Percentiles rank a stretch among this genome's conserved stretches.
Conservation (phyloP, 2,113 vertebrate species). For the Callipepla californica region DNA sequence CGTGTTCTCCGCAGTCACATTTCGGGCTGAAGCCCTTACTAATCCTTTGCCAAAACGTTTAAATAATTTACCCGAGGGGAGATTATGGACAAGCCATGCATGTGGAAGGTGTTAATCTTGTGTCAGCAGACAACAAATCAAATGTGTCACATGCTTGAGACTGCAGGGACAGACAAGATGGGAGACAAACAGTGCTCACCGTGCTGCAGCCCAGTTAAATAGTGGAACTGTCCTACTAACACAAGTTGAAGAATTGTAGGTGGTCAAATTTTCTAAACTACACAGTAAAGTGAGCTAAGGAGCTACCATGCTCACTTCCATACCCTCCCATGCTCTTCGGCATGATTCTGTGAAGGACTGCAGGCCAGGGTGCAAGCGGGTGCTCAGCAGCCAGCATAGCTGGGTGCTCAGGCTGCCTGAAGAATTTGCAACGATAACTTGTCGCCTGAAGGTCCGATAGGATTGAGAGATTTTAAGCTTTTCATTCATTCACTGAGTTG, state of each 20-base stretch:
- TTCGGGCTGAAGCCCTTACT: neutral
- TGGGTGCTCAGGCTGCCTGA: rapidly evolving
- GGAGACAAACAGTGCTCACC: rapidly evolving
- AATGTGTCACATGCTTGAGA: rapidly evolving
- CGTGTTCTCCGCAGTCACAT: neutral
- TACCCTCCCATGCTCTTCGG: neutral
- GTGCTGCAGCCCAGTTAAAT: neutral
- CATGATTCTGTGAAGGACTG: rapidly evolving
- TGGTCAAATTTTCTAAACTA: neutral
- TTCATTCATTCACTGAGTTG: neutral
- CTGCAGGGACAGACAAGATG: neutral
- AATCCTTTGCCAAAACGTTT: neutral
- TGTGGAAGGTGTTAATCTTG: neutral
- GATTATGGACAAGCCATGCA: rapidly evolving
- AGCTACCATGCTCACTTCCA: neutral
- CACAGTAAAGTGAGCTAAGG: neutral
- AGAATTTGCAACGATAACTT: neutral
- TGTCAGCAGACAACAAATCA: neutral
- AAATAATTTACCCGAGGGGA: neutral
- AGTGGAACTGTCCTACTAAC: neutral
- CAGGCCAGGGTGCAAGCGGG: neutral
- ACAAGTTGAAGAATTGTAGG: rapidly evolving
- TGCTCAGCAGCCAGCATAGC: neutral
- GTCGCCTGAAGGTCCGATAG: neutral
- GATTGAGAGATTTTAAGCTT: neutral